Base-by-base conservation (phyloP, 2,888 invertebrate species). In the Dexiosoma caninum region DNA sequence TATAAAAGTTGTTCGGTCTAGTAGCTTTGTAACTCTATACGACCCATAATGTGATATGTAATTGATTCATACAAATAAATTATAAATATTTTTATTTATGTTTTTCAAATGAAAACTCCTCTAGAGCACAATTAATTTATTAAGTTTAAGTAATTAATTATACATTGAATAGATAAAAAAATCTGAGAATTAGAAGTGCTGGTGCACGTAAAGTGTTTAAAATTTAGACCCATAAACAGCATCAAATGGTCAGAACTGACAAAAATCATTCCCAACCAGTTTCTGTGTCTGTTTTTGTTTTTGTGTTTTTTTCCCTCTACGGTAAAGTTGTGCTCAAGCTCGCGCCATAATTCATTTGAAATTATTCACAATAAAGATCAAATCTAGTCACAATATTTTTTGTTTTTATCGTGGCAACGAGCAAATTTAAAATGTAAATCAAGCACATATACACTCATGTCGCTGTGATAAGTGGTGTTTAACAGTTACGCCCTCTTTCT, bases 381-480 rank as follows among this genome's bases (percentile, higher is more conserved):
- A 51, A 66, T 66, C 16, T 57, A 37, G 30, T 40, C 51, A 16
- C 14, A 35, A n/a, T 55, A 27, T 27, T 27, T 27, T 27, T 27
- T 27, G 27, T 6, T 27, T 40, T 27, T 19, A 30, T 44, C 23
- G 16, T 32, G 19, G 44, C 62, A 12, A 32, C 37, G 51, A 59
- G 12, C 40, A 42, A 40, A 51, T 46, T 78, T 46, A 55, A 78
- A 72, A 62, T 74, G 66, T 75, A 76, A 80, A 80, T 75, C 64
- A 59, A 23, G 42, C 42, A 40, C 51, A 72, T 19, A n/a, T 27
- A 64, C 49, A 55, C n/a, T 62, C 55, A 37, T 40, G 64, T 44
- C 60, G 77, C 66, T 67, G 66, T 69, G 72, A 78, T 72, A 78
- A 78, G 78, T 78, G 78, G 78, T 78, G 78, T 37, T 78, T 78